Evolutionary conservation across 2,888 invertebrate species (phyloP).

Genomic region (Sinelater perroti): DNA sequence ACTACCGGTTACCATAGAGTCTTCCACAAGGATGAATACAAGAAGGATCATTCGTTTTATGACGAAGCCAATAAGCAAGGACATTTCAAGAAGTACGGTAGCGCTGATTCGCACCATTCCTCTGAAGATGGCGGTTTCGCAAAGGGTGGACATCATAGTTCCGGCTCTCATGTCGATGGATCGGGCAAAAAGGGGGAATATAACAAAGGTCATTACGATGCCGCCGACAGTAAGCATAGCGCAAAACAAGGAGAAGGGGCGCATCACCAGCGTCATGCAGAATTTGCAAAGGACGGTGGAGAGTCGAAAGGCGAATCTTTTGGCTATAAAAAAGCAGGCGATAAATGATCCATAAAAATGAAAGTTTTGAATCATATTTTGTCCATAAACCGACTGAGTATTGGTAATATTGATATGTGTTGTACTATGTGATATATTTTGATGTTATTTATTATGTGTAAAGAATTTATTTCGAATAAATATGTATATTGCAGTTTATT

Average conservation of each 20-base stretch:
- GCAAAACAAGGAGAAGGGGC: constrained; percentile 67
- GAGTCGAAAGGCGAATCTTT: constrained; percentile 63
- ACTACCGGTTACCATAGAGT: constrained; percentile 77
- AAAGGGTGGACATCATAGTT: constrained; percentile 66
- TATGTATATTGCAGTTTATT: no score
- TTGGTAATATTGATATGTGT: background rate
- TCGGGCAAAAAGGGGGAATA: constrained; percentile 67
- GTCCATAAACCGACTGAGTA: no score
- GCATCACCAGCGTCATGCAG: constrained; percentile 65
- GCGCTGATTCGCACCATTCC: constrained; percentile 65
- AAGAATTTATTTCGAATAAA: no score
- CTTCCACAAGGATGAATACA: constrained; percentile 79
- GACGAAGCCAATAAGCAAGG: constrained; percentile 75
- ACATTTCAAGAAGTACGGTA: constrained; percentile 71
- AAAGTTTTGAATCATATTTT: no score
- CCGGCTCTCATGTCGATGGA: constrained; percentile 64
- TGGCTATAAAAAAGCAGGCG: constrained; percentile 42
- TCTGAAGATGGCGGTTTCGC: constrained; percentile 66
- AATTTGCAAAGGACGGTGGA: constrained; percentile 66
- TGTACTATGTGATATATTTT: constrained; percentile 7
- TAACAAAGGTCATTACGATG: constrained; percentile 67
- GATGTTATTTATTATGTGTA: constrained; percentile 6
- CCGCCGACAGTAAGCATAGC: constrained; percentile 65
- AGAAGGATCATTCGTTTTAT: constrained; percentile 80
- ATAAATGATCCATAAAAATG: background rate